Conservation (phyloP, 2,888 invertebrate species). For the Branchellion lobata region DNA sequence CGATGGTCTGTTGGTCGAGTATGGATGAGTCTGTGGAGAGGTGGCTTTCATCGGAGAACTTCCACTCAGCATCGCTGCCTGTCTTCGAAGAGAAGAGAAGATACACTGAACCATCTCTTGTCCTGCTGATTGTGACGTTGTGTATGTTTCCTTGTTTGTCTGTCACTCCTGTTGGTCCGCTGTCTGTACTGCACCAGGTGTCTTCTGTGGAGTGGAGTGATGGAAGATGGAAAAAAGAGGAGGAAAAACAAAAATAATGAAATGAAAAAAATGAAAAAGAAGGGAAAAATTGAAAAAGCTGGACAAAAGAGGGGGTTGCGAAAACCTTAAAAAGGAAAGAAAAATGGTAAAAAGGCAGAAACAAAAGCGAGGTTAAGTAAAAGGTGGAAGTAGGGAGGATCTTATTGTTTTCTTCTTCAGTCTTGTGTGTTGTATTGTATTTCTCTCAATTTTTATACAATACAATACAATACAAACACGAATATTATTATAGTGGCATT, state of each 20-base stretch:
- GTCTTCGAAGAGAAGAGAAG: conserved; percentile 43
- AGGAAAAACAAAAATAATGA: no score
- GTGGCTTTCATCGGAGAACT: conserved; percentile 42
- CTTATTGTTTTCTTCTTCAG: no score
- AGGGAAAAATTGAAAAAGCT: neutral
- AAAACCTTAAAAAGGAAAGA: no score
- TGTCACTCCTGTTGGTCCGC: conserved; percentile 40
- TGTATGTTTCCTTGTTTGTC: conserved; percentile 39
- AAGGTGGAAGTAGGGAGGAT: no score
- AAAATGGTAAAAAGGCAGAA: no score
- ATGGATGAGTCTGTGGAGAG: conserved; percentile 37
- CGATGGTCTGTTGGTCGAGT: conserved; percentile 37
- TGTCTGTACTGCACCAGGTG: conserved; percentile 42
- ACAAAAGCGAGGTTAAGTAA: no score
- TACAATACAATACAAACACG: no score
- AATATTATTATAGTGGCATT: no score
- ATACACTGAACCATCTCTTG: conserved; percentile 51
- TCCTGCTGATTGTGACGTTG: conserved; percentile 52
- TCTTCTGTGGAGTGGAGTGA: neutral
- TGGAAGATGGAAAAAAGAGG: neutral
- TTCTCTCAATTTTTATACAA: no score
- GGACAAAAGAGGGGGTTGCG: neutral
- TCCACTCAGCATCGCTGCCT: conserved; percentile 49
- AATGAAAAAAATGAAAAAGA: neutral
- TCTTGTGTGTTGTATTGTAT: no score